Evolutionary conservation across 2,113 vertebrate species (phyloP), one percentile per base, ranked within the genome.

Genomic region (Stercorarius parasiticus): DNA sequence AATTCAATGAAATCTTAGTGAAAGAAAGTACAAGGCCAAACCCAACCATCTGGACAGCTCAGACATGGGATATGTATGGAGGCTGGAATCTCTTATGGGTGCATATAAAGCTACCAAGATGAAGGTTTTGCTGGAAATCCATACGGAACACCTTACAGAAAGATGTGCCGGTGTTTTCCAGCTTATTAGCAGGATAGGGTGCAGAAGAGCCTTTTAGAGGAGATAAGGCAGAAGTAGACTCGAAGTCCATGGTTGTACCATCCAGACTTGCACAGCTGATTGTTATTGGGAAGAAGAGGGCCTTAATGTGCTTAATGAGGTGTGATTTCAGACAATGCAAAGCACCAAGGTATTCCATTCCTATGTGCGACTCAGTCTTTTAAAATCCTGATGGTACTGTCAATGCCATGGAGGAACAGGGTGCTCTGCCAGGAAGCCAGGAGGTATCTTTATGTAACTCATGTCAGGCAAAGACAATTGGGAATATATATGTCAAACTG

Each of bases 41-140:
- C 25, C 1, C 10, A 65, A 2, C 17, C 32, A 11, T 53, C 36
- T 81, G 64, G 25, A 52, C 30, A 58, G 10, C 19, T 56, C 0
- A 0, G 32, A 38, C 11, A 1, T 0, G 1, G 36, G 32, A 6
- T 66, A 16, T 13, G 13, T 13, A 7, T 22, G 15, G 26, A 50
- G 0, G 1, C 3, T 80, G 23, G 40, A 36, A 21, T 27, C 30
- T 76, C n/a, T 27, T 36, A 2, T 0, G 45, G 40, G 17, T 77
- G 15, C 10, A 5, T 1, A 42, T 49, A 59, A 78, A 90, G 14
- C 40, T 90, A 14, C 23, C 1, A 32, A 42, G 47, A 20, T 32
- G 23, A 49, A 71, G 5, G 5, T 26, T 73, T 83, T 70, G 13
- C 30, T 83, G 36, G 64, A 80, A 77, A 86, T 65, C 14, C 10